Evolutionary conservation across 2,797 vertebrate genomes (phyloP).

Genomic region (Harpagifer antarcticus): DNA sequence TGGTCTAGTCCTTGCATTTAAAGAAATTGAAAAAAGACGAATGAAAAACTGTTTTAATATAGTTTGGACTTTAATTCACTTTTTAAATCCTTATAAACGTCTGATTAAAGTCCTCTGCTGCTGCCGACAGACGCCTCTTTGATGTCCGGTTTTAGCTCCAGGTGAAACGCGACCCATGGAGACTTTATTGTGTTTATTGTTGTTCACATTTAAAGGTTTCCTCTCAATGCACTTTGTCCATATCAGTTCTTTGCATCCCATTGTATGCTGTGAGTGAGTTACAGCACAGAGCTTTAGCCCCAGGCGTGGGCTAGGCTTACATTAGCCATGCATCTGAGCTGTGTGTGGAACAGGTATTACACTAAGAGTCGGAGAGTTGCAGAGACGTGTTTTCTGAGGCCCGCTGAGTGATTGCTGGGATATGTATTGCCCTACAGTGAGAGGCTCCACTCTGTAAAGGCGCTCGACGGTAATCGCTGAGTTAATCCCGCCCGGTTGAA

Average conservation of each 20-base stretch:
- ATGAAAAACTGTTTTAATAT: not conserved
- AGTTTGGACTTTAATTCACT: not conserved
- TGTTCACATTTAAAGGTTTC: constrained; percentile 24
- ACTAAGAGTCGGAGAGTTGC: constrained; percentile 46
- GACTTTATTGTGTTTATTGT: not conserved
- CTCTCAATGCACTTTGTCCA: constrained; percentile 26
- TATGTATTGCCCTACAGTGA: constrained; percentile 72
- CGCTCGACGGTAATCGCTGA: constrained; percentile 62
- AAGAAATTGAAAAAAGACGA: not conserved
- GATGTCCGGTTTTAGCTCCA: not conserved
- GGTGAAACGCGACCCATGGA: not conserved
- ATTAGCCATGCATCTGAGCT: constrained; percentile 67
- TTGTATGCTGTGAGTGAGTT: constrained; percentile 57
- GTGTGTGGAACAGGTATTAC: constrained; percentile 67
- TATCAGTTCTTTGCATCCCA: constrained; percentile 45
- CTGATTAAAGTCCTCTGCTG: not conserved
- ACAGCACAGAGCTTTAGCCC: constrained; percentile 55
- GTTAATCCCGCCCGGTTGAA: constrained; percentile 75
- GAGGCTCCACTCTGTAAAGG: constrained; percentile 69
- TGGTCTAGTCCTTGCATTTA: not conserved
- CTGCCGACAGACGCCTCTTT: not conserved
- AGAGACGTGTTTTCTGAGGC: constrained; percentile 47
- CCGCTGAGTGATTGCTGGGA: constrained; percentile 72
- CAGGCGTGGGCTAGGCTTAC: constrained; percentile 57
- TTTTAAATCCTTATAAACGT: not conserved